These are phyloP conservation scores for Patella pellucida DNA, from an alignment of 2,888 invertebrate genomes.

Conservation along the genomic window DNA sequence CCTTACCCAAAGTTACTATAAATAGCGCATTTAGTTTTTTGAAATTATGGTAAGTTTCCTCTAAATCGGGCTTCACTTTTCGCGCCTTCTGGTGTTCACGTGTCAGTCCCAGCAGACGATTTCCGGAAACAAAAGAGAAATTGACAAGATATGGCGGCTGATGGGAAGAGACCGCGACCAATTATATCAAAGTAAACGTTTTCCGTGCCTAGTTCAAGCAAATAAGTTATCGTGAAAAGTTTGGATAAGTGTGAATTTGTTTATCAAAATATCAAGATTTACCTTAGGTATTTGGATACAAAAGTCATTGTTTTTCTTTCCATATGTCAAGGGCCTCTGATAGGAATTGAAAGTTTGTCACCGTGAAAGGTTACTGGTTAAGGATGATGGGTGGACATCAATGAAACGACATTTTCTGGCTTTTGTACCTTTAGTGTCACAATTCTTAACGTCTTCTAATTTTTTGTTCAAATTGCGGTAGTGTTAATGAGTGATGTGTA, in stretches of 20 bases:
- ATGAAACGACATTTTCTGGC: no score
- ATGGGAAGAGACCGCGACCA: background rate
- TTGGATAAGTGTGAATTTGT: conserved; percentile 7
- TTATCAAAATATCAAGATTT: conserved; percentile 3
- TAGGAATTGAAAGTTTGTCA: conserved; percentile 1
- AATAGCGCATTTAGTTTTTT: no score
- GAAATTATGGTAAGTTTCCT: no score
- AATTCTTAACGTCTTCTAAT: no score
- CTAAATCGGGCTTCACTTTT: no score
- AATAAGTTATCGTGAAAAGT: background rate
- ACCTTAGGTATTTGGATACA: conserved; percentile 10
- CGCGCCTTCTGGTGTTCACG: background rate
- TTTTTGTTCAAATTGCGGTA: no score
- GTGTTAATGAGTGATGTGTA: no score
- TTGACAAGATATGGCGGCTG: background rate
- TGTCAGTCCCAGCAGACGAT: background rate
- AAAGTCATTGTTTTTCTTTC: conserved; percentile 12
- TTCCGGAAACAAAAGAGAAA: conserved; percentile 6
- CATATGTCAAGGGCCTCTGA: conserved; percentile 1
- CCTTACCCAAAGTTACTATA: no score
- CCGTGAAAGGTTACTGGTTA: background rate
- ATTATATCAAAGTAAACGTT: conserved; percentile 10
- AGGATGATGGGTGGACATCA: background rate
- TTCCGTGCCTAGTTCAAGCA: background rate
- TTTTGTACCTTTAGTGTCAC: no score